Evolutionary conservation across 2,888 invertebrate genomes (phyloP).

Genomic region (Falcaria lacertinaria): DNA sequence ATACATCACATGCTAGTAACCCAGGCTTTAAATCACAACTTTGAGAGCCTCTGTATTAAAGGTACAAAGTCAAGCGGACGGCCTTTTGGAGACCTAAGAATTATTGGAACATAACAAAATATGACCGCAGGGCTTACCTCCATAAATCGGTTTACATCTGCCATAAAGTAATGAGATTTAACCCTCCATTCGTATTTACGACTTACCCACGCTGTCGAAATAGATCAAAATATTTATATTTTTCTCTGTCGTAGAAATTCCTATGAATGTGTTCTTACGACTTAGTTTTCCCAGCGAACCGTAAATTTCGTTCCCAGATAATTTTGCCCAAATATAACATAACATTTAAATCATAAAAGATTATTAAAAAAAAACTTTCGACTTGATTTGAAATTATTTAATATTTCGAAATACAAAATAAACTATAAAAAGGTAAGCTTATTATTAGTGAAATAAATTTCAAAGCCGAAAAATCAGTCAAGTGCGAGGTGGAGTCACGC

Average conservation of each 20-base stretch:
- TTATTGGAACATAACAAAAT: conserved; percentile 74
- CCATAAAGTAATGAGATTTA: conserved; percentile 77
- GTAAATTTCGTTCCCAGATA: not conserved
- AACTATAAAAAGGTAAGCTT: too few species aligned
- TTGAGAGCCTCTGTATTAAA: conserved; percentile 17
- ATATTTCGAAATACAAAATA: too few species aligned
- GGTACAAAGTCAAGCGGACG: conserved; percentile 22
- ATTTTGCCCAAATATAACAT: too few species aligned
- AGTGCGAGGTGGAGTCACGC: too few species aligned
- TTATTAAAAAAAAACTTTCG: too few species aligned
- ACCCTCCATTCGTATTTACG: conserved; percentile 70
- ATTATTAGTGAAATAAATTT: too few species aligned
- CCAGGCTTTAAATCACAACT: not conserved
- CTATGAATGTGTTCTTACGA: conserved; percentile 3
- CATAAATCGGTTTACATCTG: conserved; percentile 73
- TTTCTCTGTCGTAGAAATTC: conserved; percentile 20
- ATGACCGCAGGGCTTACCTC: conserved; percentile 59
- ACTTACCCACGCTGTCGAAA: conserved; percentile 49
- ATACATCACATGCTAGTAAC: not conserved
- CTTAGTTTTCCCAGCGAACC: conserved; percentile 1
- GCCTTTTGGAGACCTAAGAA: conserved; percentile 42
- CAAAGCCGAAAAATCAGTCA: too few species aligned
- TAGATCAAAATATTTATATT: conserved; percentile 58
- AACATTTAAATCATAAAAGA: too few species aligned
- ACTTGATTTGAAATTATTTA: too few species aligned